These are phyloP conservation scores for Empidonax traillii DNA, from an alignment of 2,113 vertebrate genomes.

Conservation along the genomic window DNA sequence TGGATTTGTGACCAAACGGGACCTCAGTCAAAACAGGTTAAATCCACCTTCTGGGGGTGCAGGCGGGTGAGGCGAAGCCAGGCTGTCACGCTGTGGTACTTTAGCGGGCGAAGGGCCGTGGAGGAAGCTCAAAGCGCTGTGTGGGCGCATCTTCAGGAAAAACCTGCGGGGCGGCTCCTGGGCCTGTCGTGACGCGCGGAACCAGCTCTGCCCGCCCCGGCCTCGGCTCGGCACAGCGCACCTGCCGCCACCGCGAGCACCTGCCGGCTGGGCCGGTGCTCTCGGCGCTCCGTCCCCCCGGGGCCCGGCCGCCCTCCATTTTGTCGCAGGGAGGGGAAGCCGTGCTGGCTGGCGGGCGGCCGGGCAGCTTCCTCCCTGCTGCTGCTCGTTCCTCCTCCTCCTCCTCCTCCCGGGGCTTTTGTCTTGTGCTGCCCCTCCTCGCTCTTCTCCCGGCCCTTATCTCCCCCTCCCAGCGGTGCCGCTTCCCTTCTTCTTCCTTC, in stretches of 20 bases:
- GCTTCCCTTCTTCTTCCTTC: not conserved
- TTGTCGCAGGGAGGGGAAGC: not conserved
- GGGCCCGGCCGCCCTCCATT: constrained; percentile 5
- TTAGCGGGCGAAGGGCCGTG: accelerated
- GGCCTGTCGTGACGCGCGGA: not conserved
- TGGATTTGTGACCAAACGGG: too few species aligned
- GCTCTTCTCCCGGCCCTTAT: not conserved
- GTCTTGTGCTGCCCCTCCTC: not conserved
- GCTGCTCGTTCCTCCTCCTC: not conserved
- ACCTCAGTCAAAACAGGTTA: not conserved
- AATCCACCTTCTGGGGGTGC: not conserved
- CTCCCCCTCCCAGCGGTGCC: not conserved
- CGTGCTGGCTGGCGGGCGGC: not conserved
- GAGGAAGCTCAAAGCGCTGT: not conserved
- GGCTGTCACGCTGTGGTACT: accelerated
- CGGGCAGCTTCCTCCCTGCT: not conserved
- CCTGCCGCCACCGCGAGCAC: not conserved
- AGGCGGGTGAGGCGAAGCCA: not conserved
- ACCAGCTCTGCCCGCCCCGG: not conserved
- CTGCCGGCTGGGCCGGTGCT: not conserved
- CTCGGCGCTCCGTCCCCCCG: not conserved
- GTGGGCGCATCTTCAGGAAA: not conserved
- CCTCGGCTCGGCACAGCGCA: not conserved
- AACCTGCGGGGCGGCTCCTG: not conserved
- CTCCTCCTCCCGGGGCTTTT: not conserved